Evolutionary conservation across 2,888 invertebrate species (phyloP).

Genomic region (Sarcophaga caerulescens): DNA sequence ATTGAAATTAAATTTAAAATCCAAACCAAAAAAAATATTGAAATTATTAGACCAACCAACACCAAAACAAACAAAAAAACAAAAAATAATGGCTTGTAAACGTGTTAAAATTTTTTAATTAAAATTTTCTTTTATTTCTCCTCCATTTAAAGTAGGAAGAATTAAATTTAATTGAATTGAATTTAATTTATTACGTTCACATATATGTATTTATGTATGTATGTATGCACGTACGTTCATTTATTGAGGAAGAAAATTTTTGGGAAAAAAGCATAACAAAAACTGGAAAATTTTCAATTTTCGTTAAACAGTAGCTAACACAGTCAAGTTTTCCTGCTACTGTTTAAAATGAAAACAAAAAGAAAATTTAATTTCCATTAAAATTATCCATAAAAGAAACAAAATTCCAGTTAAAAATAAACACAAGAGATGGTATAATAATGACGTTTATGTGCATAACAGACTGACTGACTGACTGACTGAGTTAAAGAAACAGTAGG

Average conservation of each 20-base stretch:
- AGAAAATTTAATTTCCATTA: not conserved
- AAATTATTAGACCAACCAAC: not conserved
- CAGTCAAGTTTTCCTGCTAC: not conserved
- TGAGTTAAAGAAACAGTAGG: not conserved
- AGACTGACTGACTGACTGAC: not conserved
- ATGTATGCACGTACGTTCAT: too few species aligned
- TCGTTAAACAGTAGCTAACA: not conserved
- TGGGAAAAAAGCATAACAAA: not conserved
- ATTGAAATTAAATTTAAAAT: too few species aligned
- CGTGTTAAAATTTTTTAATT: not conserved
- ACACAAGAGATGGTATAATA: not conserved
- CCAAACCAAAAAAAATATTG: not conserved
- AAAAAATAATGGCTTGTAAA: not conserved
- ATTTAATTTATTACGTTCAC: not conserved
- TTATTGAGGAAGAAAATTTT: not conserved
- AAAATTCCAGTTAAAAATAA: not conserved
- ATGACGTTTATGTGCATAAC: not conserved
- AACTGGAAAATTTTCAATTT: not conserved
- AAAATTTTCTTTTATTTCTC: not conserved
- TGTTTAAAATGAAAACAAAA: not conserved
- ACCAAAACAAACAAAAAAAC: too few species aligned
- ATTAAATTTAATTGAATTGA: not conserved
- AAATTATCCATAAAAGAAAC: not conserved
- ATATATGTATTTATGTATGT: too few species aligned
- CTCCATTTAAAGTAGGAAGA: not conserved